A percentile compares a stretch with the other conserved stretches of the same genome.
phyloP scores from a whole-genome alignment of 1,140 invertebrate genomes.

The Caenorhabditis tropicalis region DNA sequence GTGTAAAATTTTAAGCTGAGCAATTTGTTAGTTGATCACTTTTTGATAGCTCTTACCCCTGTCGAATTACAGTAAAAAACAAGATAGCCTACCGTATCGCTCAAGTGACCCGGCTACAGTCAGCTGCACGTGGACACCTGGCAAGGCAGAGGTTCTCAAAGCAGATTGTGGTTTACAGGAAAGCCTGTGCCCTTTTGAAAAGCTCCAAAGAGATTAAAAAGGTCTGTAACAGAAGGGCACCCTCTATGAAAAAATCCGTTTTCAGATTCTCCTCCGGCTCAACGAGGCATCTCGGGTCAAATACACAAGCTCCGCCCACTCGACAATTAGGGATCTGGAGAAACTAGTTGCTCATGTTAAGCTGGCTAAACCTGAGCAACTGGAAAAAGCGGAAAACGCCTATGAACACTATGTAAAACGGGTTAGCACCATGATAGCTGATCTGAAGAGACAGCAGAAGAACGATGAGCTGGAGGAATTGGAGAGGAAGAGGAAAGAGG shows the following conservation, averaged over 20 bases:
- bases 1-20: too few relatives aligned
- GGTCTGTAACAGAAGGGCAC: too few relatives aligned
- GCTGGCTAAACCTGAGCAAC: not conserved
- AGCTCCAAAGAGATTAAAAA: conserved; percentile 30
- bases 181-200: not conserved
- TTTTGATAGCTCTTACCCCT: too few relatives aligned
- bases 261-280: not conserved
- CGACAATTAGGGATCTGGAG: conserved; percentile 10
- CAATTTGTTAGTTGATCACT: too few relatives aligned
- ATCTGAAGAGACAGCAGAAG: conserved; percentile 78
- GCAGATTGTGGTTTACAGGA: not conserved
- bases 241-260: too few relatives aligned
- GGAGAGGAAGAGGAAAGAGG: conserved; percentile 73
- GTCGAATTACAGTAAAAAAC: conserved; percentile 92
- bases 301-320: not conserved
- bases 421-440: conserved; percentile 29
- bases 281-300: conserved; percentile 13
- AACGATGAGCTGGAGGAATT: conserved; percentile 77
- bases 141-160: conserved; percentile 73
- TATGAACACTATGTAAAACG: conserved; percentile 34
- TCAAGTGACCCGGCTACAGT: conserved; percentile 84
- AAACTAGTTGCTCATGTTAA: not conserved
- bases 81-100: conserved; percentile 86
- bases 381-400: not conserved
- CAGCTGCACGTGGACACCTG: conserved; percentile 82